Evolutionary conservation across 2,113 vertebrate species (phyloP), one percentile per base, ranked within the genome.

Genomic region (Passer montanus): DNA sequence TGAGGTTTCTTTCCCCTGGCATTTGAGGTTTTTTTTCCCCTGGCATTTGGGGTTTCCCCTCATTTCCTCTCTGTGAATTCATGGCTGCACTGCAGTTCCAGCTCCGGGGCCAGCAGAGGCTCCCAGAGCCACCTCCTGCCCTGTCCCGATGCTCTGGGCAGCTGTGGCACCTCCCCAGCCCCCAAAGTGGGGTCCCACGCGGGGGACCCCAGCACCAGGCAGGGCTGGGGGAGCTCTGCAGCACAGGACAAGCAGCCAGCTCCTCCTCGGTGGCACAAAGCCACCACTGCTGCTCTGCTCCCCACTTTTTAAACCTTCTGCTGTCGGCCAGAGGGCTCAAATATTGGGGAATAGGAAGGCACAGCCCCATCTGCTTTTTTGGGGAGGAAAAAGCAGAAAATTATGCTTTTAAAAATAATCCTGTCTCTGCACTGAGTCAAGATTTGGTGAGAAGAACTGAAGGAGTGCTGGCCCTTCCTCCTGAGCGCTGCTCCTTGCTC

Each of bases 1-100:
- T 15, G 55, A 37, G 35, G 35, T 28, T 28, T 7, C 10, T 47
- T 47, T 47, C 46, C 10, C 46, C 33, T 23, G 68, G 35, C 6
- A 6, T 49, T 49, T 72, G 17, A 5, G 56, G 22, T 3, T 23
- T 35, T 24, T 4, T 26, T 37, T 31, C 39, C 17, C 17, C 68
- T 11, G 27, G n/a, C 7, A 13, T 31, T 73, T 50, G 68, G 31
- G 35, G 7, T 19, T 49, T 79, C 7, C 6, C 53, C 4, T 3
- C 7, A 0, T 62, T 90, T 22, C 10, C 0, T 6, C 4, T 13
- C 3, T 1, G 0, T 1, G 15, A 33, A 44, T 4, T 3, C 0
- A 3, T 24, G 41, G 35, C 58, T 43, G 62, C 22, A 1, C 46
- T 92, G 92, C 77, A 91, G 56, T 94, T 94, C 92, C 92, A 87